Evolutionary conservation across 2,113 vertebrate species (phyloP), one percentile per base, ranked within the genome.

Genomic region (Pollachius pollachius): DNA sequence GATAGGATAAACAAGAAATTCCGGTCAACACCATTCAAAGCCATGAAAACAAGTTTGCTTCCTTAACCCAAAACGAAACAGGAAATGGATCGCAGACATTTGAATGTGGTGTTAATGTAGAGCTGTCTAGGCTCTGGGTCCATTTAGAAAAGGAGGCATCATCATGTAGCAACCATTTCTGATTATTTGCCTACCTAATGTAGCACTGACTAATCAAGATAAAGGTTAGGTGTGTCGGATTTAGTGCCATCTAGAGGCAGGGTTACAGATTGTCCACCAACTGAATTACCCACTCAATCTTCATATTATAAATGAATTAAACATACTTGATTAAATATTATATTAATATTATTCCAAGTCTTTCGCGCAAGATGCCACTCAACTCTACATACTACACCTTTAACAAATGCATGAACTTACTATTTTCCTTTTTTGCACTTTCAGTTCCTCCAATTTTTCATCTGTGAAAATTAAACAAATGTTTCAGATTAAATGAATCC

Each of bases 121-220:
- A 7, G 6, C 30, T 6, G 6, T 34, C 30, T 34, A 5, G 30
- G 54, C 54, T 57, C 1, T 94, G 89, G 94, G 91, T 94, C 91
- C 83, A 93, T 92, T 87, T 90, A 93, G 95, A 92, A 85, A 92
- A 90, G 89, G 94, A 95, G 95, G 19, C 93, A 93, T 48, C 41
- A 12, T 48, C 9, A 48, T 48, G 41, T 48, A 9, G 41, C 8
- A 48, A 13, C 3, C 41, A 48, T 91, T 92, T 93, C 90, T 94
- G 95, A 94, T 96, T 98, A 93, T 98, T 97, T 96, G 95, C 89
- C 94, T 94, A 94, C 97, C 96, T 96, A 96, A 95, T 96, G 94
- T 94, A 97, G 95, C 97, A 96, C 56, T 58, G 15, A 58, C 3
- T n/a, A n/a, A 58, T 58, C n/a, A 58, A 58, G 15, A 1, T 17